Evolutionary conservation across 2,797 vertebrate species (phyloP), one percentile per base, ranked within the genome.

Genomic region (Sebastolobus altivelis): DNA sequence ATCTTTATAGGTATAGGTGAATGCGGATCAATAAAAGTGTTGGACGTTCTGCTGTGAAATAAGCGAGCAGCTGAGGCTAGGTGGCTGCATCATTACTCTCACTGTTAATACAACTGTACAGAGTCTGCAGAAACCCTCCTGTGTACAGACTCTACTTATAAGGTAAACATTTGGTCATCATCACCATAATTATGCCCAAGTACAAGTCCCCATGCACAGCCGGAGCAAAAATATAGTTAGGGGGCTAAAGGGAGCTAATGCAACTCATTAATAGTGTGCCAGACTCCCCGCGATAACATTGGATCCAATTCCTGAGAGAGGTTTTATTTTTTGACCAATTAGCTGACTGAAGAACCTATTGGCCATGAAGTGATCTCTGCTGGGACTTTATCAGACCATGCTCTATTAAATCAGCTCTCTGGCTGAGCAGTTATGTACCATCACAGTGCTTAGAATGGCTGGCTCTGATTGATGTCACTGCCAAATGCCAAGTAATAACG

Each of bases 321-420:
- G 82, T 93, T 54, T 94, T 90, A 84, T 90, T 94, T 93, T 93
- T 94, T 91, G 91, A 94, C 88, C 93, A 95, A 95, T 95, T 95
- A 94, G 91, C 90, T 89, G 86, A 88, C 86, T 88, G 79, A 89
- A 89, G 84, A 94, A 89, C 89, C 92, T 91, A 91, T 89, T 87
- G 93, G 78, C 89, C 88, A 90, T 89, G 91, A 92, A 94, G 90
- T 83, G 88, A 87, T 94, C 85, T 94, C 95, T 90, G 87, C 91
- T 82, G 92, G 91, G 92, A 91, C 88, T 87, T 92, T 92, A 91
- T 91, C 84, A 88, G 88, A 92, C 87, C 92, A 89, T 83, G 93
- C 92, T 93, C 89, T 93, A 92, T 94, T 95, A 95, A 92, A 92
- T 90, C 86, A 84, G 82, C 84, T 83, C 80, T 83, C 88, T 83